Evolutionary conservation across 2,113 vertebrate species (phyloP).

Genomic region (Gavialis gangeticus): DNA sequence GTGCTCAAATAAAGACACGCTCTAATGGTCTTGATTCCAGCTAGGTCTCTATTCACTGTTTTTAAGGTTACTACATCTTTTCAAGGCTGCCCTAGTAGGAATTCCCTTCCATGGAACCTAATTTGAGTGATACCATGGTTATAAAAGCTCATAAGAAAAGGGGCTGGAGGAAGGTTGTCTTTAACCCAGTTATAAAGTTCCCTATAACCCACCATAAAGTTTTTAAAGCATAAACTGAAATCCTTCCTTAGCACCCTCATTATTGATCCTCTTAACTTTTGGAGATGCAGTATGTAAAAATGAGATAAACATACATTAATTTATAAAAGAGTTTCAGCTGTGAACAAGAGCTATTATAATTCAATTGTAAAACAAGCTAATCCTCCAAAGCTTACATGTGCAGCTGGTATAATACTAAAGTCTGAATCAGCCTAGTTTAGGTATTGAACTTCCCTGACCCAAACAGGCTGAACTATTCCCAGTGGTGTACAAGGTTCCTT

Average conservation of each 20-base stretch:
- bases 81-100: not conserved
- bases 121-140: not conserved
- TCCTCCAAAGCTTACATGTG: not conserved
- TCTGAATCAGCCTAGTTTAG: conserved; percentile 9
- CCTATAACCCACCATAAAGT: conserved; percentile 19
- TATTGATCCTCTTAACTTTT: conserved; percentile 28
- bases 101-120: too few relatives aligned
- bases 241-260: not conserved
- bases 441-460: not conserved
- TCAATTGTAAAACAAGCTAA: conserved; percentile 15
- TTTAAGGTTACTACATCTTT: not conserved
- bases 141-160: not conserved
- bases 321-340: conserved; percentile 18
- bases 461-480: not conserved
- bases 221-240: not conserved
- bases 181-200: not conserved
- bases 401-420: not conserved
- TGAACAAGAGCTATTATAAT: conserved; percentile 20
- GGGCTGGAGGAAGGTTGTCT: not conserved
- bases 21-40: not conserved
- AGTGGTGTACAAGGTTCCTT: not conserved
- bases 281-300: conserved; percentile 3
- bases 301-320: not conserved
- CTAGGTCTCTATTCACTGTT: not conserved
- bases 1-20: not conserved